Base-by-base conservation (phyloP, 2,888 invertebrate species). In the Drosophila barbarae region DNA sequence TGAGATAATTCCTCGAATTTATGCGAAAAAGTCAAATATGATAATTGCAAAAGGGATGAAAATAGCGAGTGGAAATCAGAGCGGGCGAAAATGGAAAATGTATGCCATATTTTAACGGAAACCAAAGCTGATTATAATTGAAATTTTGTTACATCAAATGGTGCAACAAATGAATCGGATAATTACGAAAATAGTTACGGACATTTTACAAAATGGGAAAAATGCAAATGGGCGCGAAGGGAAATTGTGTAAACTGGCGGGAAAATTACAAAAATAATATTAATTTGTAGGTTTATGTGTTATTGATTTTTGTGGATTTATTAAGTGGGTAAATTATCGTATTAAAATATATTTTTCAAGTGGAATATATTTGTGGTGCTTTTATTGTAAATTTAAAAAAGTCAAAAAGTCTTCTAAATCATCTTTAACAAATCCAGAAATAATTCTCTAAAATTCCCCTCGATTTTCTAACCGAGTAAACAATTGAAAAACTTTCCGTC, bases 11-110 rank as follows among this genome's bases (percentile, higher is more conserved):
- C 32, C 34, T 39, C n/a, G 41, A 74, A 67, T 64, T 71, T 74
- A 76, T 68, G 61, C 61, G 53, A 39, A 57, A 44, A 71, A 74
- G 68, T 74, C 63, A 77, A 30, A 39, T 57, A 55, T 74, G 75
- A 84, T 77, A 58, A 65, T 54, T 52, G 63, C 44, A 69, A 69
- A 69, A 8, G 18, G 21, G n/a, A 15, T 32, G 30, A 34, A 15
- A 42, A 23, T 49, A n/a, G 47, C 15, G 7, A 23, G 23, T n/a
- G 30, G 30, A 36, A 41, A n/a, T 13, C 41, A n/a, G n/a, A 9
- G 38, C 38, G 21, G 38, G 7, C 18, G 26, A 26, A 52, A 30
- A 18, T 51, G 38, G 53, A 23, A 57, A 65, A 58, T 65, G 47
- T 49, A 58, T 67, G 54, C 67, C 65, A 58, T 42, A 57, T 65